These are phyloP conservation scores for Thaumetopoea pityocampa DNA, from an alignment of 1,140 invertebrate species.

Conservation along the genomic window DNA sequence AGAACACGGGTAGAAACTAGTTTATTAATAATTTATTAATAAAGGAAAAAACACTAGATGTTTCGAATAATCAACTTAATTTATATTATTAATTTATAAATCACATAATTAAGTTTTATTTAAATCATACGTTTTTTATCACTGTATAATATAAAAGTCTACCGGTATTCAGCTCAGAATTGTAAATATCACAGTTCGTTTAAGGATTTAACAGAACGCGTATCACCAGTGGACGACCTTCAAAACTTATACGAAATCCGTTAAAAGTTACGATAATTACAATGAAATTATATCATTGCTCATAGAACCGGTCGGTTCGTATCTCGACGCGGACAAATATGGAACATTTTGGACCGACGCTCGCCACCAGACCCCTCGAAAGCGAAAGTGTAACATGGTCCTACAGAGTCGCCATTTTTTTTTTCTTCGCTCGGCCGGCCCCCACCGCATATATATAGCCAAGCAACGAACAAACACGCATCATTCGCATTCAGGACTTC, in stretches of 20 bases:
- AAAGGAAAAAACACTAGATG: no score
- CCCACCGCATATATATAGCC: constrained; percentile 70
- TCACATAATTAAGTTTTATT: no score
- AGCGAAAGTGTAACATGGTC: constrained; percentile 75
- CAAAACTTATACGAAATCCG: no score
- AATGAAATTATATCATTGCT: constrained; percentile 20
- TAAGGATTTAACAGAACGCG: no score
- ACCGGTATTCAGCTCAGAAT: no score
- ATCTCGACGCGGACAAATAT: constrained; percentile 43
- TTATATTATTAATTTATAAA: no score
- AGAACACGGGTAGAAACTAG: no score
- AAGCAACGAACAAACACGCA: constrained; percentile 55
- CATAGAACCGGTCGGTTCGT: constrained; percentile 39
- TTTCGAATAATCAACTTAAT: no score
- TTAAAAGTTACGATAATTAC: constrained; percentile 19
- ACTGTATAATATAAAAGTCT: no score
- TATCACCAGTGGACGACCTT: constrained; percentile 12
- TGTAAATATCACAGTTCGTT: no score
- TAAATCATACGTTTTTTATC: no score
- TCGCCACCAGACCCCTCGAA: constrained; percentile 51
- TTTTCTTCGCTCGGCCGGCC: constrained; percentile 69
- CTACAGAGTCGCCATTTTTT: constrained; percentile 56
- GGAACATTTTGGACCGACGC: constrained; percentile 46
- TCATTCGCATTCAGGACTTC: constrained; percentile 75
- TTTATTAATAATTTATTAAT: no score